Base-by-base conservation (phyloP, 37 sponge, comb jelly and placozoan genomes). In the Chondrosia reniformis region DNA sequence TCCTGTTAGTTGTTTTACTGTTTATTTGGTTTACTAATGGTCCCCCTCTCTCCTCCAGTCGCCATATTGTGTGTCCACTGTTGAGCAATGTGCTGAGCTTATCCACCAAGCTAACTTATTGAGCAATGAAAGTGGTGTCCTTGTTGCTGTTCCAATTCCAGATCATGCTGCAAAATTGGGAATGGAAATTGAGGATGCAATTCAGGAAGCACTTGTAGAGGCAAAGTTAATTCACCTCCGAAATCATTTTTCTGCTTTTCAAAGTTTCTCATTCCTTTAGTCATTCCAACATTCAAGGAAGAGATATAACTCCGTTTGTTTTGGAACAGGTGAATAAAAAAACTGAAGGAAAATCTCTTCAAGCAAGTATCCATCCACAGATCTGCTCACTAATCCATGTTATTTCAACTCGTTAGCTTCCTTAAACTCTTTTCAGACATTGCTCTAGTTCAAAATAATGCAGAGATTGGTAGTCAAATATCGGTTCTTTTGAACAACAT, bases 71-170 rank as follows among this genome's bases (percentile, higher is more conserved):
- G 78, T 93, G 5, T 44, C 10, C 8, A 56, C 81, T 55, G 46
- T 81, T 25, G 22, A 46, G 12, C 81, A 89, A 37, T 75, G 81
- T 54, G 92, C 88, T 43, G 46, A n/a, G 49, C 31, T 94, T 33
- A 82, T 94, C 22, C 79, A 83, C 81, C 44, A 21, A 55, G 1
- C 19, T 27, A 1, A 78, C 0, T 32, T 38, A 22, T 67, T 83
- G 69, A 84, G 65, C 7, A 31, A 79, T n/a, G 81, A 67, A 0
- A 88, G 84, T 76, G 99, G 99, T 4, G 55, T 95, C 8, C 46
- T 98, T 15, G 76, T 98, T 49, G 93, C 87, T 69, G 93, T 98
- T 6, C 99, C 99, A 36, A 88, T 92, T 31, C 89, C 96, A 9
- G 34, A 79, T 0, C 61, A 80, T 22, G 76, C 63, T 37, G 73